Evolutionary conservation across 2,888 invertebrate genomes (phyloP).

Genomic region (Parnassius smintheus): DNA sequence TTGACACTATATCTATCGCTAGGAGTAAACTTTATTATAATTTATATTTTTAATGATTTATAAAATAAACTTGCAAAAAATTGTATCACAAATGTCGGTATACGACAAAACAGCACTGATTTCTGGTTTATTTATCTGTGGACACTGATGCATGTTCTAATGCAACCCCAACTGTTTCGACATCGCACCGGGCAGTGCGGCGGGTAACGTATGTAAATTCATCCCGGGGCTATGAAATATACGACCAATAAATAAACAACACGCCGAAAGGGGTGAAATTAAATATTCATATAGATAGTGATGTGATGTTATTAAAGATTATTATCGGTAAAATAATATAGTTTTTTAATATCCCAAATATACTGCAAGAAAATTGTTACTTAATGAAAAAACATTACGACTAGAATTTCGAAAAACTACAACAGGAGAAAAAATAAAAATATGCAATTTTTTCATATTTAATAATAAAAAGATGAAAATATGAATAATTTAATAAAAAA

Average conservation of each 20-base stretch:
- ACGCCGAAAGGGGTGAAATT: slow-evolving; percentile 74
- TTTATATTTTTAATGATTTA: too few species aligned
- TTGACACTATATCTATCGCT: too few species aligned
- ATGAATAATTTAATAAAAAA: too few species aligned
- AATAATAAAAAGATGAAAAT: too few species aligned
- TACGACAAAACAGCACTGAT: slow-evolving; percentile 9
- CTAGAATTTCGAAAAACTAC: too few species aligned
- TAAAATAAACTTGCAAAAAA: too few species aligned
- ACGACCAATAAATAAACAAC: slow-evolving; percentile 79
- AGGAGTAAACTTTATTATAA: too few species aligned
- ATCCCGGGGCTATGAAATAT: slow-evolving; percentile 74
- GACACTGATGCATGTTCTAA: slow-evolving; percentile 44
- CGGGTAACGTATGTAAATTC: slow-evolving; percentile 64
- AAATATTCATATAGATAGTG: slow-evolving; percentile 74
- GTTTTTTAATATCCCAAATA: too few species aligned
- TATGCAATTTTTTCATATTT: too few species aligned
- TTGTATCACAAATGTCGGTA: slow-evolving; percentile 7
- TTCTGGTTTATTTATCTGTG: slow-evolving; percentile 24
- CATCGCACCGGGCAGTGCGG: slow-evolving; percentile 45
- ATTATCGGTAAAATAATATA: neutral
- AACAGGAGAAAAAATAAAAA: too few species aligned
- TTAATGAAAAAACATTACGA: too few species aligned
- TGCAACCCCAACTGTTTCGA: slow-evolving; percentile 58
- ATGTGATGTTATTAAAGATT: slow-evolving; percentile 33
- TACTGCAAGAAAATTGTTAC: too few species aligned